Evolutionary conservation across 2,113 vertebrate species (phyloP).

Genomic region (Menura novaehollandiae): DNA sequence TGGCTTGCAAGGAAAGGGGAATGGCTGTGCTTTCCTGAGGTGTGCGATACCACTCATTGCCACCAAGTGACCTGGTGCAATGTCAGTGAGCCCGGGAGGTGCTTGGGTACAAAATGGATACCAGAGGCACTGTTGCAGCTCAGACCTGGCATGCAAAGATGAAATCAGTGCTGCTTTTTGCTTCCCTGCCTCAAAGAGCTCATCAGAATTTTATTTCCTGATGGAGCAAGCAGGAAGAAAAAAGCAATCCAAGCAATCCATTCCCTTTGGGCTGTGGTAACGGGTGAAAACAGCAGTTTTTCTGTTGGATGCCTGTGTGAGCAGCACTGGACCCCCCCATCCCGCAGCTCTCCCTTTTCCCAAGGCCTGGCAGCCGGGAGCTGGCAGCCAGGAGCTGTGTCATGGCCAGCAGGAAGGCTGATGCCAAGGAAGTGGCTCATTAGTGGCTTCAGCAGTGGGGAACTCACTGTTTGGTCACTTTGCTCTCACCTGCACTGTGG

Average conservation of each 20-base stretch:
- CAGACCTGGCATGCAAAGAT: not conserved
- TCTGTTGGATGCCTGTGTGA: not conserved
- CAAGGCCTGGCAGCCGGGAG: not conserved
- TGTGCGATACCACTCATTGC: not conserved
- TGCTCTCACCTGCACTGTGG: not conserved
- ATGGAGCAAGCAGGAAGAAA: not conserved
- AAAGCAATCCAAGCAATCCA: not conserved
- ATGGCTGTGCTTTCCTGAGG: not conserved
- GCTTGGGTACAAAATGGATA: not conserved
- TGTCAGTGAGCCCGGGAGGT: not conserved
- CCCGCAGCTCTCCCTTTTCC: not conserved
- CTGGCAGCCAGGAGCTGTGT: not conserved
- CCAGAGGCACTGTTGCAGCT: not conserved
- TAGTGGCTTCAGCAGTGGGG: not conserved
- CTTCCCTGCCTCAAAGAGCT: not conserved
- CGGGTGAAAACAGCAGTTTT: not conserved
- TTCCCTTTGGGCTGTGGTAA: not conserved
- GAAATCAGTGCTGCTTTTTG: not conserved
- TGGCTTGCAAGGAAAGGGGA: not conserved
- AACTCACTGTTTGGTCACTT: not conserved
- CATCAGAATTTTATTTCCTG: not conserved
- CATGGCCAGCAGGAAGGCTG: not conserved
- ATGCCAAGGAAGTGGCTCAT: slow-evolving; percentile 15
- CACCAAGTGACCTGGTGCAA: not conserved
- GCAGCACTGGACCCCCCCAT: not conserved